Evolutionary conservation across 2,888 invertebrate genomes (phyloP).

Genomic region (Deladenus siricidicola): DNA sequence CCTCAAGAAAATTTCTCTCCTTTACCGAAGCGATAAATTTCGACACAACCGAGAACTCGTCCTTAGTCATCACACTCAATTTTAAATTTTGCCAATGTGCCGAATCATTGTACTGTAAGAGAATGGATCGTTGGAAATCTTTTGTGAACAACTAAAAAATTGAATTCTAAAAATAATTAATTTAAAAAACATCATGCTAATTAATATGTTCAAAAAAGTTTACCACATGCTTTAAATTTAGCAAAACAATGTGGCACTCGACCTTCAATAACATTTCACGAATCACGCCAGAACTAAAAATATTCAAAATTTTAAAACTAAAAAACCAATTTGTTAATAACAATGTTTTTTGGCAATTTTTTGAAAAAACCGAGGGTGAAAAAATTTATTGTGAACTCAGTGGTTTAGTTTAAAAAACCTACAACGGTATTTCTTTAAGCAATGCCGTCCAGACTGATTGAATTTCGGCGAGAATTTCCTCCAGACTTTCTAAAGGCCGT

Average conservation of each 20-base stretch:
- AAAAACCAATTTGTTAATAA: background rate
- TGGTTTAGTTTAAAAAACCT: background rate
- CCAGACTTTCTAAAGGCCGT: background rate
- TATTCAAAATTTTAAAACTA: too few species aligned
- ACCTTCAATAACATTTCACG: conserved; percentile 16
- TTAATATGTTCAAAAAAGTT: background rate
- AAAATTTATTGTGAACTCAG: background rate
- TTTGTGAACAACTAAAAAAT: conserved; percentile 11
- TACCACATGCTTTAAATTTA: conserved; percentile 17
- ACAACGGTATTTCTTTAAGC: conserved; percentile 12
- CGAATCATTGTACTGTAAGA: conserved; percentile 1
- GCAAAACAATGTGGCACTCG: conserved; percentile 14
- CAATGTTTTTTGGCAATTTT: too few species aligned
- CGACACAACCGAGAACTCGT: conserved; percentile 10
- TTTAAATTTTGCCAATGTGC: conserved; percentile 8
- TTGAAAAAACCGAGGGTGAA: too few species aligned
- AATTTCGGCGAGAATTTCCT: conserved; percentile 13
- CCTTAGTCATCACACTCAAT: conserved; percentile 5
- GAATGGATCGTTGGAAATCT: background rate
- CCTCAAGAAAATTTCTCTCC: background rate
- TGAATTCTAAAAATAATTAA: background rate
- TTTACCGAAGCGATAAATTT: background rate
- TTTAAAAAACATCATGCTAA: background rate
- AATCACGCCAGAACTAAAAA: conserved; percentile 15
- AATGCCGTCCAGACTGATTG: conserved; percentile 10